phyloP scores from a whole-genome alignment of 2,888 invertebrate genomes.

The Hipparchia semele region DNA sequence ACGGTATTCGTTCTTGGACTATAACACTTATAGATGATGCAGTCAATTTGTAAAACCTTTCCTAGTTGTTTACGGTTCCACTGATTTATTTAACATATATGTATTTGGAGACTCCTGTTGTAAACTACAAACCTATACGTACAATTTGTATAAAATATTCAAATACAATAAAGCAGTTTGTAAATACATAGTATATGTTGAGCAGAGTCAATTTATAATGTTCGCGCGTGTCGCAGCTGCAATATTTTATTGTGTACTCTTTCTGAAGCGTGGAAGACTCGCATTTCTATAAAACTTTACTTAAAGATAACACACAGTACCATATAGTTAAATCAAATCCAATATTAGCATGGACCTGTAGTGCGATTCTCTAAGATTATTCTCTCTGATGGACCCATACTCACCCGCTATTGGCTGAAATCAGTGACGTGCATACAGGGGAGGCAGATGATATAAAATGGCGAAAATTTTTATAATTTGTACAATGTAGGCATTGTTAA shows the following conservation, averaged over 20 bases:
- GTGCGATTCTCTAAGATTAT: too few species aligned
- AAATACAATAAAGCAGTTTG: conserved; percentile 29
- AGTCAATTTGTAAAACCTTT: background rate
- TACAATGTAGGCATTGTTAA: too few species aligned
- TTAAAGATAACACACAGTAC: background rate
- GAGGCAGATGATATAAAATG: too few species aligned
- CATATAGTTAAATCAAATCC: conserved; percentile 10
- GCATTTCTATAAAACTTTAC: conserved; percentile 3
- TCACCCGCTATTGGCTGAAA: too few species aligned
- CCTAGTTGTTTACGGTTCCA: background rate
- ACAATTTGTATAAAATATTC: conserved; percentile 38
- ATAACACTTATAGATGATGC: too few species aligned
- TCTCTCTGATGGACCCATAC: too few species aligned
- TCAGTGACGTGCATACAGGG: too few species aligned
- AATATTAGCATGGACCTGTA: background rate
- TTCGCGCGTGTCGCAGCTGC: conserved; percentile 33
- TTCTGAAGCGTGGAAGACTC: conserved; percentile 9
- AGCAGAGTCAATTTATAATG: conserved; percentile 39
- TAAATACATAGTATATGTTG: conserved; percentile 31
- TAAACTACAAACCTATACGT: conserved; percentile 16
- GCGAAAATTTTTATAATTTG: too few species aligned
- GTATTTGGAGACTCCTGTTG: conserved; percentile 17
- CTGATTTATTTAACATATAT: background rate
- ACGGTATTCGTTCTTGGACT: too few species aligned
- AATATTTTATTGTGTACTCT: conserved; percentile 1